Evolutionary conservation across 2,888 invertebrate genomes (phyloP), one percentile per base, ranked within the genome.

Genomic region (Zootermopsis nevadensis): DNA sequence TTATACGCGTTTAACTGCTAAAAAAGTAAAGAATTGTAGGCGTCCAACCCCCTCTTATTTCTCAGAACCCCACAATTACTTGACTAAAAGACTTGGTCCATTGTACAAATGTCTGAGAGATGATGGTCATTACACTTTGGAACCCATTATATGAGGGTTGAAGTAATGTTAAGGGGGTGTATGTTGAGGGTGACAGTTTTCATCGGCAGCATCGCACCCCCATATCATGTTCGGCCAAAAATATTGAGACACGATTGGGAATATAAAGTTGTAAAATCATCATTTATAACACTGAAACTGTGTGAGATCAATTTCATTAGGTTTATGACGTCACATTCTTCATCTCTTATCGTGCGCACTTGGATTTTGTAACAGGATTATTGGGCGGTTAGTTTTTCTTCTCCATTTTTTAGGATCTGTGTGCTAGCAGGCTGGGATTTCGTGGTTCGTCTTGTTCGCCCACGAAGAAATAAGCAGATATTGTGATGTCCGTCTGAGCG

Each of bases 61-160:
- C 60, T n/a, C 24, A 74, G 74, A 31, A 42, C 74, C 74, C 74
- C 31, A 38, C 74, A 74, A 74, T 74, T 74, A 74, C 74, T 74
- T 38, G 74, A 38, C 74, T 69, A 69, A 69, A 69, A 69, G 33
- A 69, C 33, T 69, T 33, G 33, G 22, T 38, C 42, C 74, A 74
- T 74, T 74, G 74, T 74, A n/a, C 31, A n/a, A 24, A 69, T 33
- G 69, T 69, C 31, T 33, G 22, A 30, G 69, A 69, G 69, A 74
- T 74, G 74, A 38, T 38, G 74, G 74, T 74, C 72, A 72, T 72
- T 72, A 72, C 2, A 31, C 33, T 30, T 67, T 15, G 67, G 10
- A 4, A n/a, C 27, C 4, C 19, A 69, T 35, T 38, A n/a, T 60
- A n/a, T n/a, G 74, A 74, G 74, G 74, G 74, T 60, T 60, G 60